A percentile compares a stretch with the other conserved stretches of the same genome.
Evolutionary conservation across 2,113 vertebrate genomes (phyloP).

Genomic region (Clarias macrocephalus): DNA sequence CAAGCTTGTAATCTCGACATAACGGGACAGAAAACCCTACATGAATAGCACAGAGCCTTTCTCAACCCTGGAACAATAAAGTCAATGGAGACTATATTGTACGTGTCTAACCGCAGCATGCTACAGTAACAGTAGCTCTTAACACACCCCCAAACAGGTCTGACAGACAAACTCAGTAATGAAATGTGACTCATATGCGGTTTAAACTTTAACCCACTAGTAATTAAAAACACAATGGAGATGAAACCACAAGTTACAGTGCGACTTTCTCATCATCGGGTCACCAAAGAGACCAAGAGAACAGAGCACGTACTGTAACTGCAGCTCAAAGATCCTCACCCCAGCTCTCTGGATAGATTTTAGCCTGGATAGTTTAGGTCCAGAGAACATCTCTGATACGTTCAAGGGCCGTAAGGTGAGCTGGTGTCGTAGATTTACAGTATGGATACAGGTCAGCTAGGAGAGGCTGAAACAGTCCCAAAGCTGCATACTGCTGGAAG

Average conservation of each 20-base stretch:
- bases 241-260: slow-evolving; percentile 1
- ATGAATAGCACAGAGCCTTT: not conserved
- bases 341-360: not conserved
- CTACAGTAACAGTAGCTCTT: slow-evolving; percentile 17
- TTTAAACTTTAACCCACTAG: slow-evolving; percentile 20
- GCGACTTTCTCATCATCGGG: not conserved
- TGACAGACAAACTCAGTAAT: slow-evolving; percentile 34
- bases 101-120: slow-evolving; percentile 21
- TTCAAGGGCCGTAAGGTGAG: not conserved
- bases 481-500: not conserved
- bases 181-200: slow-evolving; percentile 32
- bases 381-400: not conserved
- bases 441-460: not conserved
- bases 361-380: not conserved
- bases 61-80: not conserved
- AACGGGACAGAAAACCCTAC: not conserved
- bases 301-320: not conserved
- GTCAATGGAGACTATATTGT: not conserved
- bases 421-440: not conserved
- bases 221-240: slow-evolving; percentile 30
- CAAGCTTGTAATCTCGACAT: not conserved
- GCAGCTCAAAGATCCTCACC: not conserved
- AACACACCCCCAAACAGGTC: slow-evolving; percentile 29
- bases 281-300: not conserved
- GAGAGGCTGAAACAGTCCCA: not conserved